Conservation (phyloP, 1,140 invertebrate species). For the Drosophila azteca region DNA sequence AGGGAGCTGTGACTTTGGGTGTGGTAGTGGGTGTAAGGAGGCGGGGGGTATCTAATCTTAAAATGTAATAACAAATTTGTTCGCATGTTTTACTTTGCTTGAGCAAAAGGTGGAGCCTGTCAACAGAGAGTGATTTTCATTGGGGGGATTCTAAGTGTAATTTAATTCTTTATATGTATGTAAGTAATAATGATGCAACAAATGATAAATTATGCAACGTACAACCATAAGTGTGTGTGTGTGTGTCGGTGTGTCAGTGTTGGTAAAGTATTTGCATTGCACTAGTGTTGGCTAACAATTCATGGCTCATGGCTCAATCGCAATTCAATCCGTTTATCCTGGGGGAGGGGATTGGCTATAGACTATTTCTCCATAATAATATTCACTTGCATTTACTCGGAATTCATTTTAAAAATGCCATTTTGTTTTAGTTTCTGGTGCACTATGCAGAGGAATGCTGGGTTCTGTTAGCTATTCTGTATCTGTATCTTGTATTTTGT, state of each 20-base stretch:
- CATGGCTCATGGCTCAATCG: constrained; percentile 17
- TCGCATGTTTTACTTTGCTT: constrained; percentile 36
- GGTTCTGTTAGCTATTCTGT: constrained; percentile 12
- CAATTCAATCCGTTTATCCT: constrained; percentile 45
- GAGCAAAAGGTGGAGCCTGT: constrained; percentile 35
- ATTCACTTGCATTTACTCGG: constrained; percentile 50
- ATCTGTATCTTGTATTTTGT: constrained; percentile 23
- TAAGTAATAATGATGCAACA: constrained; percentile 49
- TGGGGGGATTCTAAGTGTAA: constrained; percentile 10
- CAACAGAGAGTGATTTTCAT: constrained; percentile 11
- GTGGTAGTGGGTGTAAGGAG: neutral
- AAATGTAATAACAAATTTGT: constrained; percentile 50
- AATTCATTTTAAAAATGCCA: constrained; percentile 63
- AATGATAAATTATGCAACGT: constrained; percentile 62
- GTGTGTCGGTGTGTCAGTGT: constrained; percentile 34
- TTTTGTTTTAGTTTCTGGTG: constrained; percentile 43
- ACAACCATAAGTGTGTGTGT: constrained; percentile 74
- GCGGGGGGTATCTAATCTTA: constrained; percentile 33
- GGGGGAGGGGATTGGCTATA: constrained; percentile 21
- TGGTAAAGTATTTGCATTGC: constrained; percentile 19
- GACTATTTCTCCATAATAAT: constrained; percentile 63
- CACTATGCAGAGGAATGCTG: constrained; percentile 45
- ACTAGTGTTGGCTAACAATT: constrained; percentile 31
- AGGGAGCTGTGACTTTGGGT: too few relatives aligned
- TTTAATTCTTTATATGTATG: constrained; percentile 15